These are phyloP conservation scores for Aphrocallistes beatrix DNA, from an alignment of 37 sponge, comb jelly and placozoan genomes.

Conservation along the genomic window DNA sequence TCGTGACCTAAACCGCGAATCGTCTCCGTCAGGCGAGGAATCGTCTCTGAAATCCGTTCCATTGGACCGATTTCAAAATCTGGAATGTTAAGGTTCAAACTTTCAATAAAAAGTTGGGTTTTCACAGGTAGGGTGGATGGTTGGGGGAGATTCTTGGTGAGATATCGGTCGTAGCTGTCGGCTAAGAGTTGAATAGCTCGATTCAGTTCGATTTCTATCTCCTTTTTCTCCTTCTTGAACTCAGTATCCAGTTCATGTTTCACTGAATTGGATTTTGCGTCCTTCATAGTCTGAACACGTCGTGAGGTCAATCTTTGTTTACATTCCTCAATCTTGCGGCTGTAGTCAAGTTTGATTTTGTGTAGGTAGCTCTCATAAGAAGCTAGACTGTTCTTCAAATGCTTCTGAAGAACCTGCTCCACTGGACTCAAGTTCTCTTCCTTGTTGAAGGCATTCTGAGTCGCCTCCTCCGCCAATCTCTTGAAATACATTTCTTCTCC, in stretches of 20 bases:
- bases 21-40: not conserved
- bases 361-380: conserved; percentile 9
- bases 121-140: not conserved
- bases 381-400: conserved; percentile 14
- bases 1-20: not conserved
- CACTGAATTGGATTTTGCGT: not conserved
- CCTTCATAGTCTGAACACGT: not conserved
- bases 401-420: not conserved
- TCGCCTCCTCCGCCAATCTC: not conserved
- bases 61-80: conserved; percentile 11
- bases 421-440: conserved; percentile 11
- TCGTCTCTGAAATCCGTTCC: conserved; percentile 15
- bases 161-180: not conserved
- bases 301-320: conserved; percentile 3
- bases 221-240: not conserved
- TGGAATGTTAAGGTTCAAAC: not conserved
- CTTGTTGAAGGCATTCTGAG: not conserved
- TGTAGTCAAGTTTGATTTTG: conserved; percentile 15
- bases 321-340: conserved; percentile 12
- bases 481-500: conserved; percentile 1
- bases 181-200: not conserved
- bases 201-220: not conserved
- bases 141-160: not conserved
- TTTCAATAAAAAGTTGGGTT: not conserved
- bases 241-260: not conserved